Evolutionary conservation across 2,888 invertebrate species (phyloP), one percentile per base, ranked within the genome.

Genomic region (Athripsodes cinereus): DNA sequence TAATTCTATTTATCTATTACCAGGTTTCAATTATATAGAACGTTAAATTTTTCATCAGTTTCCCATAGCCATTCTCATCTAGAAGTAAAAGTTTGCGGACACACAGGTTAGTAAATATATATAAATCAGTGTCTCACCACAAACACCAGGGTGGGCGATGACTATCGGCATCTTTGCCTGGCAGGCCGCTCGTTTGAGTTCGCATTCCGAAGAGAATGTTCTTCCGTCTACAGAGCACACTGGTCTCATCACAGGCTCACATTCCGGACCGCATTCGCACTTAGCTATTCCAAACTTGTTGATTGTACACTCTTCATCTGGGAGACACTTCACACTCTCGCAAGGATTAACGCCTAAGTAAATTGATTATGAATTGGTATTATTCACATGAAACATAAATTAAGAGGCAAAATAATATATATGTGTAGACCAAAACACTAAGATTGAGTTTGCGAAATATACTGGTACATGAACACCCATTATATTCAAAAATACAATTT

Each of bases 181-280:
- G 68, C 89, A 92, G 1, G 86, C 85, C 44, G 87, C 84, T 59
- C 87, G 80, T 62, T 82, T 80, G 68, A 95, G 75, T 69, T 92
- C 90, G 72, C 95, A 95, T 66, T 87, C 84, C 56, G 89, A 90
- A 63, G 87, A 84, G 75, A 92, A 94, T 0, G 92, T 92, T 61
- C 84, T 82, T 2, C 90, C 88, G 69, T 94, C 92, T 2, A 86
- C 84, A 2, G 91, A 92, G 72, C 95, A 95, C 11, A 94, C 91
- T 2, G 90, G 90, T 51, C 87, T 79, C 77, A 90, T 81, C 53
- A 90, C 83, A 11, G 86, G 85, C 71, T 91, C 89, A 70, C 93
- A 93, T 22, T 83, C 81, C 13, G 87, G 83, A 0, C 90, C 88
- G 71, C 96, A 96, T 61, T 87, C 86, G 72, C 95, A 95, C 64